A percentile compares a stretch with the other conserved stretches of the same genome.
Evolutionary conservation across 2,888 invertebrate species (phyloP).

Genomic region (Athalia cordata): DNA sequence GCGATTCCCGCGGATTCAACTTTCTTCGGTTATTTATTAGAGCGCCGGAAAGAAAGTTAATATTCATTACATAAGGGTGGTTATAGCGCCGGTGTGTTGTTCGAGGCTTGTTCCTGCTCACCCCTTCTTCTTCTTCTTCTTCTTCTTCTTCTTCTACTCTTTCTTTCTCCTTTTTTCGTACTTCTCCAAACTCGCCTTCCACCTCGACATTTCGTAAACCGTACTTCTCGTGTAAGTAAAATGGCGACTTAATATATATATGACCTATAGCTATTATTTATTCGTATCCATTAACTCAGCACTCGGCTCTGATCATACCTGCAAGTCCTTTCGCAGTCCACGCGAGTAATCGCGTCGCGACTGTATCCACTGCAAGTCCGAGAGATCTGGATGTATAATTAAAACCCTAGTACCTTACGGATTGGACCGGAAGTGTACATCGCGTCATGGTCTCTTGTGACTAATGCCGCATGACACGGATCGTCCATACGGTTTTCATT

Average conservation of each 20-base stretch:
- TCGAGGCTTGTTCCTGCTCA: conserved; percentile 36
- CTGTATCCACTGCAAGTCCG: conserved; percentile 27
- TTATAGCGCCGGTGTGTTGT: conserved; percentile 28
- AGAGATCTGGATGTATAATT: conserved; percentile 56
- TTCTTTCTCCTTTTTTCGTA: background rate
- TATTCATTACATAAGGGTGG: conserved; percentile 55
- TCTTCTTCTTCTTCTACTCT: background rate
- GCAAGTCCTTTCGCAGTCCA: conserved; percentile 8
- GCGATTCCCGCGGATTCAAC: conserved; percentile 56
- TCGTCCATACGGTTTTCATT: conserved; percentile 1
- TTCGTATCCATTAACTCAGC: conserved; percentile 50
- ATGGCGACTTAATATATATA: conserved; percentile 11
- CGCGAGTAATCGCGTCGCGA: conserved; percentile 31
- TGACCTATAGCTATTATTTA: conserved; percentile 54
- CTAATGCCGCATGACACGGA: conserved; percentile 46
- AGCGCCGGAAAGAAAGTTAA: conserved; percentile 59
- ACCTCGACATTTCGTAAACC: conserved; percentile 3
- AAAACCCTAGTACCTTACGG: conserved; percentile 53
- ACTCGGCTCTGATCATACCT: conserved; percentile 51
- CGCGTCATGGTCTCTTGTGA: conserved; percentile 50
- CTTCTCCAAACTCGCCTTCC: background rate
- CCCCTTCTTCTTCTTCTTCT: conserved; percentile 1
- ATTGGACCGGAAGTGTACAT: conserved; percentile 45
- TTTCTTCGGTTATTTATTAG: conserved; percentile 62
- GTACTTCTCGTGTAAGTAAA: conserved; percentile 1